phyloP scores from a whole-genome alignment of 23 tunicate genomes.

The Clavelina lepadiformis region DNA sequence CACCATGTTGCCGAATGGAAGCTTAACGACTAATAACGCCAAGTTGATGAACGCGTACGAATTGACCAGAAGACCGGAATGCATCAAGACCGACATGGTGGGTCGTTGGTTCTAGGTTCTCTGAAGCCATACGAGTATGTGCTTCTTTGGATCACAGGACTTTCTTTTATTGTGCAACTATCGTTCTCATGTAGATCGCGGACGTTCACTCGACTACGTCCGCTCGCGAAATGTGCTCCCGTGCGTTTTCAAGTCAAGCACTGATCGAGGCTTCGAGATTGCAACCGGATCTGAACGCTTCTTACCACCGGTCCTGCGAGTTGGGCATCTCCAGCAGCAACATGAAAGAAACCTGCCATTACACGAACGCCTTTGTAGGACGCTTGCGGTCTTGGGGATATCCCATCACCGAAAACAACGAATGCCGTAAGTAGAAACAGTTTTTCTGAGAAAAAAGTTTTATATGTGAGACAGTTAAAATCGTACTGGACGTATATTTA shows the following conservation, averaged over 20 bases:
- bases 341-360: conserved; percentile 14
- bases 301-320: conserved; percentile 3
- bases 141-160: no score
- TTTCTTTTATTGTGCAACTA: no score
- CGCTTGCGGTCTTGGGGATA: background rate
- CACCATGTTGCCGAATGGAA: conserved; percentile 14
- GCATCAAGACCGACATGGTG: no score
- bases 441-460: background rate
- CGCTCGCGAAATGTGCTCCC: background rate
- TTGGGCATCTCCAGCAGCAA: background rate
- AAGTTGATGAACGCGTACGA: conserved; percentile 25
- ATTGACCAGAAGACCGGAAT: background rate
- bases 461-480: no score
- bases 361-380: background rate
- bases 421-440: conserved; percentile 12
- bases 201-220: no score
- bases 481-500: background rate
- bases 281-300: background rate
- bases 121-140: no score
- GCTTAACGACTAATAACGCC: conserved; percentile 1
- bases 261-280: background rate
- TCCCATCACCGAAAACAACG: background rate
- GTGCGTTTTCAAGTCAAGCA: background rate
- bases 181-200: no score
- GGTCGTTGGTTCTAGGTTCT: no score